Evolutionary conservation across 2,888 invertebrate species (phyloP).

Genomic region (Fissipunctia ypsillon): DNA sequence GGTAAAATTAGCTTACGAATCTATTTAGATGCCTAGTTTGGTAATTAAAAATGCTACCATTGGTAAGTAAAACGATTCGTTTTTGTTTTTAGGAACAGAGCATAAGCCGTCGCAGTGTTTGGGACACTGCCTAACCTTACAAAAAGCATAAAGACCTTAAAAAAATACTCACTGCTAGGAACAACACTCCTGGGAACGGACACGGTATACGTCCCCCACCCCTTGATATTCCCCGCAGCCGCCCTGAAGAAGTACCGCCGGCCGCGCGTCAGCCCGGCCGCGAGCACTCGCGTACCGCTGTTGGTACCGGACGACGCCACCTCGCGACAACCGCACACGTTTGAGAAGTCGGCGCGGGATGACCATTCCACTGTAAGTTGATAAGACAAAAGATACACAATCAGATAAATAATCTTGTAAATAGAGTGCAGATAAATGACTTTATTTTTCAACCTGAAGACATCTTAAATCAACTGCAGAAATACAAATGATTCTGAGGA

Average conservation of each 20-base stretch:
- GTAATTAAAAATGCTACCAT: too few relatives aligned
- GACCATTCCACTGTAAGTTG: slow-evolving; percentile 97
- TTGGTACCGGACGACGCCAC: slow-evolving; percentile 85
- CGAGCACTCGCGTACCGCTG: slow-evolving; percentile 86
- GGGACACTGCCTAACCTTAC: neutral
- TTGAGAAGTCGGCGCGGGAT: slow-evolving; percentile 95
- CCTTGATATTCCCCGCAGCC: slow-evolving; percentile 97
- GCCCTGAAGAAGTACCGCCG: slow-evolving; percentile 97
- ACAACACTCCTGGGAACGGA: slow-evolving; percentile 96
- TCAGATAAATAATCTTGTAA: slow-evolving; percentile 4
- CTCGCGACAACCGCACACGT: slow-evolving; percentile 95
- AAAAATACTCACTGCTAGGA: slow-evolving; percentile 94
- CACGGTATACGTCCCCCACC: slow-evolving; percentile 94
- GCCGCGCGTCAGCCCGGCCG: slow-evolving; percentile 95
- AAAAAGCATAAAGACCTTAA: neutral
- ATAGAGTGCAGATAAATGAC: neutral
- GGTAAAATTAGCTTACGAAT: too few relatives aligned
- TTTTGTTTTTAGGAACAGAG: too few relatives aligned
- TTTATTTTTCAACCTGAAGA: neutral
- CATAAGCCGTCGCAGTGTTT: neutral
- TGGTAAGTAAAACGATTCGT: too few relatives aligned
- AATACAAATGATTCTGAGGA: neutral
- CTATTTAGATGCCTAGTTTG: too few relatives aligned
- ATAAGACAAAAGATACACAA: slow-evolving; percentile 46
- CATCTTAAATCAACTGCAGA: neutral